Evolutionary conservation across 2,797 vertebrate genomes (phyloP), one percentile per base, ranked within the genome.

Genomic region (Acanthornis magna): DNA sequence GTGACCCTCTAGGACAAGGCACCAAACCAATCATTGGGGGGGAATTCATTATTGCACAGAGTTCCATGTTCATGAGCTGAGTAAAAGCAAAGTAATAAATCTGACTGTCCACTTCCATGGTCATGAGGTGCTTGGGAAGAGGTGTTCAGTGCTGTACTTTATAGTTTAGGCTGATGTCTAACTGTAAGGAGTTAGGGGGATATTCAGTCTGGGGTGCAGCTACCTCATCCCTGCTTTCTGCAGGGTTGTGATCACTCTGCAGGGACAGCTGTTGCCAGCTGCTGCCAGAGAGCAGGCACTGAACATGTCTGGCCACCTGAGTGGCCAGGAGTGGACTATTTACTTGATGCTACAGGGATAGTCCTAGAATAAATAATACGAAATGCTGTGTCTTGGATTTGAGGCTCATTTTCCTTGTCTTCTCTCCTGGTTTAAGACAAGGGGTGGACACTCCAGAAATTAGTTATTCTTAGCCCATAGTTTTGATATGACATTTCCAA

Each of bases 261-360:
- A 5, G 58, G 34, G 65, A 32, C 34, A 45, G 34, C 60, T 58
- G 18, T 47, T 72, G 34, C 12, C 72, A 84, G n/a, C 53, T 50
- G 2, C 51, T 78, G 65, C n/a, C 60, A 51, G 53, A 54, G 48
- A 70, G 30, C 42, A 8, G 71, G 51, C 23, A 19, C 29, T 26
- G 53, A 61, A 27, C 38, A 11, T 0, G 0, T 27, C 62, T 45
- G 61, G 42, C 29, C 16, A 10, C 16, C 45, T 0, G 0, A 27
- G 48, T 53, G n/a, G n/a, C 51, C 34, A 60, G 45, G 22, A 85
- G 57, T 8, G 23, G 13, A 57, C 18, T 77, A 3, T 74, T 63
- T 66, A 48, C 40, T 84, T 67, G 22, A 38, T 42, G 17, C 26
- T 45, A 15, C 6, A 54, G 21, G 27, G 75, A 20, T 6, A 60